A percentile compares a stretch with the other conserved stretches of the same genome.
Evolutionary conservation across 2,113 vertebrate genomes (phyloP).

Genomic region (Platycercus adscitus): DNA sequence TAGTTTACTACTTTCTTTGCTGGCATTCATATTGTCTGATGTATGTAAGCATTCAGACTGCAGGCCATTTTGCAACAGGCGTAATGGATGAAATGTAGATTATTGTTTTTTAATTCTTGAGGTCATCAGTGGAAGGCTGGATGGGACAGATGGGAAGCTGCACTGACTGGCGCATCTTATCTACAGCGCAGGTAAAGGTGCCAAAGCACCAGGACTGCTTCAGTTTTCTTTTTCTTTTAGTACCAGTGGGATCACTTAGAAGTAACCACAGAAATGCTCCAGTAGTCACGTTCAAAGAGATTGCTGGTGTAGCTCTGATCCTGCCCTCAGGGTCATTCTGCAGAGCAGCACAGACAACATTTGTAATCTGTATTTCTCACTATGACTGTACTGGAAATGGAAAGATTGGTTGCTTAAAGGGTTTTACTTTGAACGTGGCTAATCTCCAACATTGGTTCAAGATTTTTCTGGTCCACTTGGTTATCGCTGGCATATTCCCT

Average conservation of each 20-base stretch:
- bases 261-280: neutral
- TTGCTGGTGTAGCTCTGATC: slow-evolving; percentile 40
- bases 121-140: neutral
- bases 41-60: neutral
- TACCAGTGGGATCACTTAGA: neutral
- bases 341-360: slow-evolving; percentile 3
- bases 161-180: neutral
- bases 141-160: neutral
- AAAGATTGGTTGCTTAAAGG: slow-evolving; percentile 17
- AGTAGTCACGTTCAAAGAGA: neutral
- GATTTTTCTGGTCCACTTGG: slow-evolving; percentile 24
- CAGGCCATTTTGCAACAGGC: neutral
- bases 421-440: slow-evolving; percentile 26
- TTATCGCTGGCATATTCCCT: neutral
- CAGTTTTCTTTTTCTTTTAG: neutral
- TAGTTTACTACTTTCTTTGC: neutral
- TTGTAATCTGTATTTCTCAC: slow-evolving; percentile 27
- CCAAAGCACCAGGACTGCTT: neutral
- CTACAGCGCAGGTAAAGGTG: neutral
- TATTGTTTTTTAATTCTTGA: neutral
- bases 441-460: slow-evolving; percentile 3
- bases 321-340: slow-evolving; percentile 22
- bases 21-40: neutral
- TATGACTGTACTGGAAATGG: neutral
- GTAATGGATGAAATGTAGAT: neutral